These are phyloP conservation scores for Scolopax bukidnonensis DNA, from an alignment of 2,797 vertebrate genomes.

Conservation along the genomic window DNA sequence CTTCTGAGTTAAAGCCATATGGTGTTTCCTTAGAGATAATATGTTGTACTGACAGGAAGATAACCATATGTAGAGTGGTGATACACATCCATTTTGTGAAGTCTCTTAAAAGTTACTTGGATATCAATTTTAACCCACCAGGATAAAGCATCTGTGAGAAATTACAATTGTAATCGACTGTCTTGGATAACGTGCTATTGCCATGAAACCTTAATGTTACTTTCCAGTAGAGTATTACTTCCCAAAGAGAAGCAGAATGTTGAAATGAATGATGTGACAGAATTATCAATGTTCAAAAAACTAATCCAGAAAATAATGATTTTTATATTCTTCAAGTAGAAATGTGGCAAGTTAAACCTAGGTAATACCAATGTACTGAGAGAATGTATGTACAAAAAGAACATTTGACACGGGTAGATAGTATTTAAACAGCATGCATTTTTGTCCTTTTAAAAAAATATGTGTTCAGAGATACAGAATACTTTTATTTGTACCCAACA, in stretches of 20 bases:
- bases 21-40: slow-evolving; percentile 3
- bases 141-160: slow-evolving; percentile 56
- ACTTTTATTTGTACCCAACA: neutral
- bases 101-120: slow-evolving; percentile 2
- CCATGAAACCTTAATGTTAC: slow-evolving; percentile 26
- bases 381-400: neutral
- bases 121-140: slow-evolving; percentile 23
- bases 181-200: neutral
- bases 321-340: neutral
- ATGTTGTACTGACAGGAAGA: neutral
- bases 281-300: slow-evolving; percentile 3
- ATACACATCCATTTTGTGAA: neutral
- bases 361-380: neutral
- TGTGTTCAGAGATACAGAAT: neutral
- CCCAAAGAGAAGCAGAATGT: slow-evolving; percentile 23
- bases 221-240: slow-evolving; percentile 21
- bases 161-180: slow-evolving; percentile 47
- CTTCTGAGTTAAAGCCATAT: slow-evolving; percentile 5
- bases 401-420: neutral
- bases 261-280: slow-evolving; percentile 3
- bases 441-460: slow-evolving; percentile 43
- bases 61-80: neutral
- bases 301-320: neutral
- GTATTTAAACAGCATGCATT: neutral
- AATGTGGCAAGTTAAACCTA: neutral